Conservation (phyloP, 2,113 vertebrate species). For the Actenoides hombroni region DNA sequence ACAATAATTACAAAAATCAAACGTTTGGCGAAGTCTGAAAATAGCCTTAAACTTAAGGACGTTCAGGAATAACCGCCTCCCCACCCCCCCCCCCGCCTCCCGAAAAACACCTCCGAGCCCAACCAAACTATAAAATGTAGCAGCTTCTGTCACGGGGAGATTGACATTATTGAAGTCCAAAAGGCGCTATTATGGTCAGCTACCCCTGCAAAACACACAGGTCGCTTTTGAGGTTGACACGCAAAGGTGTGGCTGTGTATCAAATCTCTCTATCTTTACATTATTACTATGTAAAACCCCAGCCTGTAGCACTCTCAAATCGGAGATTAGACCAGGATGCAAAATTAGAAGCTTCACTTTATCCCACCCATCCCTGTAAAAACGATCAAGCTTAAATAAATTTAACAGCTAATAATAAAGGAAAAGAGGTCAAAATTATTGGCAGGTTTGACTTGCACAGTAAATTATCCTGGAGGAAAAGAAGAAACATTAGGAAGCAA, state of each 20-base stretch:
- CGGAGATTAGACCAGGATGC: slow-evolving; percentile 5
- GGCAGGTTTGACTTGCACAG: slow-evolving; percentile 1
- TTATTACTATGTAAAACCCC: background rate
- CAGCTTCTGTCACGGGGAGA: background rate
- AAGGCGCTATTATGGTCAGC: background rate
- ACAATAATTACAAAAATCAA: slow-evolving; percentile 71
- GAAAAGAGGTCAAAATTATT: slow-evolving; percentile 27
- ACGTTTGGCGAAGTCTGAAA: slow-evolving; percentile 62
- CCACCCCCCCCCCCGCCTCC: rapidly evolving
- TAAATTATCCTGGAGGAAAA: background rate
- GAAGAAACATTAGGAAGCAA: background rate
- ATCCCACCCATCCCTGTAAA: background rate
- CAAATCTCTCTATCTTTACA: background rate
- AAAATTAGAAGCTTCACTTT: slow-evolving; percentile 24
- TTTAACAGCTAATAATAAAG: slow-evolving; percentile 16
- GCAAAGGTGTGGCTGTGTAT: background rate
- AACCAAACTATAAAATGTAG: background rate
- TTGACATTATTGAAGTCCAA: background rate
- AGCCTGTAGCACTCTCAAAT: background rate
- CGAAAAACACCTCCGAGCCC: background rate
- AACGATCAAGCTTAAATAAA: slow-evolving; percentile 7
- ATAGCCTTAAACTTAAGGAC: slow-evolving; percentile 29
- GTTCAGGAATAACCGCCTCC: background rate
- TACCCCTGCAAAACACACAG: background rate
- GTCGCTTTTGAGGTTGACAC: background rate